Conservation (phyloP, 2,113 vertebrate species). For the Ciconia boyciana region DNA sequence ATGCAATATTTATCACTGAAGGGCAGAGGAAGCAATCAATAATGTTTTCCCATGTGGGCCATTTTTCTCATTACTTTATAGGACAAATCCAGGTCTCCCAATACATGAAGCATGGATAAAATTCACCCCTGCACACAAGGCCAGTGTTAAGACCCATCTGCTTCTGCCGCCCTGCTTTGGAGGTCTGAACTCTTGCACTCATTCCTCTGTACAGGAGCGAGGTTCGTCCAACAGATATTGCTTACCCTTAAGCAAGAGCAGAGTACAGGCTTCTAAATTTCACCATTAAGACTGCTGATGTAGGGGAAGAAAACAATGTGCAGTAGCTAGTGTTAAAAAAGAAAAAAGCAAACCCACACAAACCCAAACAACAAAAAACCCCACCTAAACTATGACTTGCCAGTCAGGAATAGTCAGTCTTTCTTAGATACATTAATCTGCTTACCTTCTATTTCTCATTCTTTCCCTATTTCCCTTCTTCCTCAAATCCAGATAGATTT, state of each 20-base stretch:
- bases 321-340: background rate
- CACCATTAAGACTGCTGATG: background rate
- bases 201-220: background rate
- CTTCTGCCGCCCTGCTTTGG: background rate
- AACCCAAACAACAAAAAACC: background rate
- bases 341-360: background rate
- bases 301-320: background rate
- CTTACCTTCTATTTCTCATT: background rate
- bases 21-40: slow-evolving; percentile 23
- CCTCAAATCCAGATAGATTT: background rate
- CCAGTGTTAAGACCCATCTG: background rate
- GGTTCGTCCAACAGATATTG: background rate
- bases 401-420: background rate
- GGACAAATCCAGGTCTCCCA: background rate
- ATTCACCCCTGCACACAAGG: background rate
- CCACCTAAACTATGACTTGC: background rate
- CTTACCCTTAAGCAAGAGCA: background rate
- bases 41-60: background rate
- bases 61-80: slow-evolving; percentile 8
- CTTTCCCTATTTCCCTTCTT: background rate
- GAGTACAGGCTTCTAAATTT: background rate
- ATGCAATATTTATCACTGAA: slow-evolving; percentile 23
- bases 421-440: background rate
- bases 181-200: background rate
- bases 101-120: background rate